Evolutionary conservation across 2,888 invertebrate genomes (phyloP).

Genomic region (Caenorhabditis sp.): DNA sequence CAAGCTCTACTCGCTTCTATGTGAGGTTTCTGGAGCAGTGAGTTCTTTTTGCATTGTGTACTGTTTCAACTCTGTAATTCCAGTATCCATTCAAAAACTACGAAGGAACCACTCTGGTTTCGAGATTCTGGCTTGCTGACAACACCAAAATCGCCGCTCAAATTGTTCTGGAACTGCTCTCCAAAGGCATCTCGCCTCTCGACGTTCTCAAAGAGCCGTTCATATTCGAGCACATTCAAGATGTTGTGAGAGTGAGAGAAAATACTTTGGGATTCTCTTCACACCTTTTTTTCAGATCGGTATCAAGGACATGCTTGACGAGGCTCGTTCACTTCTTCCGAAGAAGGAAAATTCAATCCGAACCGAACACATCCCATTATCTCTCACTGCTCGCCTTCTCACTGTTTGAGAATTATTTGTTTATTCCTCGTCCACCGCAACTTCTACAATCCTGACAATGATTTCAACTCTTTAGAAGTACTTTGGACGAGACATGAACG

Average conservation of each 20-base stretch:
- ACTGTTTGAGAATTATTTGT: neutral
- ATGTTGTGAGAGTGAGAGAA: slow-evolving; percentile 27
- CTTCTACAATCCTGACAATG: neutral
- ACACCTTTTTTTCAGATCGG: slow-evolving; percentile 44
- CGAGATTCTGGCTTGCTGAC: slow-evolving; percentile 32
- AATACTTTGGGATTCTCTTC: too few species aligned
- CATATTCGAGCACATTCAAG: slow-evolving; percentile 7
- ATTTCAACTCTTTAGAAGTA: too few species aligned
- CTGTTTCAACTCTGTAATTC: neutral
- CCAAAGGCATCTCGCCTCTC: slow-evolving; percentile 9
- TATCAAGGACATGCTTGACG: slow-evolving; percentile 41
- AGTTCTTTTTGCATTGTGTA: neutral
- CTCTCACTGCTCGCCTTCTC: neutral
- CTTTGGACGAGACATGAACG: too few species aligned
- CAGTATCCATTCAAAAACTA: slow-evolving; percentile 46
- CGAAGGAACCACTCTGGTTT: slow-evolving; percentile 29
- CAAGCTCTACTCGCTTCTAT: slow-evolving; percentile 26
- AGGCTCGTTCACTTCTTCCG: slow-evolving; percentile 2
- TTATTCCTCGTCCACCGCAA: too few species aligned
- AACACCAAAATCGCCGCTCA: slow-evolving; percentile 43
- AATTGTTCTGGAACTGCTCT: slow-evolving; percentile 21
- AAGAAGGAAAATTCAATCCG: neutral
- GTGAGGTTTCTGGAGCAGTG: slow-evolving; percentile 36
- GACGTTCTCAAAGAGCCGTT: slow-evolving; percentile 5
- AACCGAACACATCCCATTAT: neutral